These are phyloP conservation scores for Argyrosomus japonicus DNA, from an alignment of 2,113 vertebrate species.

Conservation along the genomic window DNA sequence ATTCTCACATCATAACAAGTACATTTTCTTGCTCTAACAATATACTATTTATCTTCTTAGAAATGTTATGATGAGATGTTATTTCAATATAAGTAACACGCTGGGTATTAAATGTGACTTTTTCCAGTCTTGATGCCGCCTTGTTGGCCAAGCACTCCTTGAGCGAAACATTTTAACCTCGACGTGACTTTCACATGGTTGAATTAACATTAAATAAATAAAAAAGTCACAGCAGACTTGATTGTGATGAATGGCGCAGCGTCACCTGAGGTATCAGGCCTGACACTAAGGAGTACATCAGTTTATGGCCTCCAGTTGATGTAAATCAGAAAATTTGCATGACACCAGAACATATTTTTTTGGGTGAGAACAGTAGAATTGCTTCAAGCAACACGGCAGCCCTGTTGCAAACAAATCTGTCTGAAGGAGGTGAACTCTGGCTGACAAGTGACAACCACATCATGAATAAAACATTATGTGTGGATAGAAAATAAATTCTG, in stretches of 20 bases:
- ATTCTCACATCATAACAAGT: too few species aligned
- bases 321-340: constrained; percentile 49
- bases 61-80: too few species aligned
- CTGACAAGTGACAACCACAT: constrained; percentile 65
- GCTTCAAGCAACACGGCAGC: constrained; percentile 37
- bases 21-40: too few species aligned
- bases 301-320: constrained; percentile 37
- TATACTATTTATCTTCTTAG: too few species aligned
- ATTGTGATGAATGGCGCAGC: constrained; percentile 14
- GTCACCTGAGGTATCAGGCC: constrained; percentile 1
- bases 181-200: background rate
- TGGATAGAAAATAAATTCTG: constrained; percentile 43
- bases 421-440: constrained; percentile 56
- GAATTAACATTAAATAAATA: constrained; percentile 25
- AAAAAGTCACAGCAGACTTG: constrained; percentile 4
- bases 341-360: constrained; percentile 36
- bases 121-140: background rate
- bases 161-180: constrained; percentile 3
- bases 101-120: background rate
- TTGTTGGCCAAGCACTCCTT: background rate
- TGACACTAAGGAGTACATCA: constrained; percentile 24
- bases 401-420: constrained; percentile 51
- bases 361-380: constrained; percentile 31
- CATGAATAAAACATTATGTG: constrained; percentile 72
- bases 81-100: background rate